phyloP scores from a whole-genome alignment of 2,888 invertebrate species.

The Sphinx pinastri region DNA sequence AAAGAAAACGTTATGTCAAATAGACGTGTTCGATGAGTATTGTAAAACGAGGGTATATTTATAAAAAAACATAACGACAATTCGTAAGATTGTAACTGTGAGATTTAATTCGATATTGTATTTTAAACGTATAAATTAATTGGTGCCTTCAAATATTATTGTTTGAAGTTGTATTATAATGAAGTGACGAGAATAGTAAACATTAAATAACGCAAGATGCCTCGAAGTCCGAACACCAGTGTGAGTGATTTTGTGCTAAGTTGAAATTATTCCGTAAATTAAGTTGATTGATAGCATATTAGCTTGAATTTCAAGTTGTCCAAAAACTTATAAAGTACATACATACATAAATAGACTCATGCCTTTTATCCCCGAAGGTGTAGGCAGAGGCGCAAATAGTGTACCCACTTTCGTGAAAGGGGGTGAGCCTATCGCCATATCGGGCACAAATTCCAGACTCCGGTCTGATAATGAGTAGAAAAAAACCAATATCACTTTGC shows the following conservation, averaged over 20 bases:
- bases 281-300: no score
- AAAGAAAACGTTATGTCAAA: background rate
- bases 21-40: background rate
- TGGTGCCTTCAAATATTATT: background rate
- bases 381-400: no score
- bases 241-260: background rate
- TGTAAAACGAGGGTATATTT: constrained; percentile 2
- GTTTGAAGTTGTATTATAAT: background rate
- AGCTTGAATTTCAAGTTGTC: no score
- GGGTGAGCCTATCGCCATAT: no score
- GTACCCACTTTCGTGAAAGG: no score
- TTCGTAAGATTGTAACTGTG: background rate
- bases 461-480: no score
- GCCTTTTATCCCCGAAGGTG: no score
- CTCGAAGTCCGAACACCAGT: constrained; percentile 22
- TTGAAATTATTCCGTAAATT: background rate
- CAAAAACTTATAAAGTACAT: no score
- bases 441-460: no score
- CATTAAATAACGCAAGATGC: constrained; percentile 27
- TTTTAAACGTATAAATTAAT: background rate
- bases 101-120: background rate
- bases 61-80: background rate
- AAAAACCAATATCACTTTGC: no score
- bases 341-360: no score
- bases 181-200: background rate